Percentiles rank a stretch among this genome's conserved stretches.
These are phyloP conservation scores for Calephelis perditalis DNA, from an alignment of 2,888 invertebrate genomes.

Conservation along the genomic window DNA sequence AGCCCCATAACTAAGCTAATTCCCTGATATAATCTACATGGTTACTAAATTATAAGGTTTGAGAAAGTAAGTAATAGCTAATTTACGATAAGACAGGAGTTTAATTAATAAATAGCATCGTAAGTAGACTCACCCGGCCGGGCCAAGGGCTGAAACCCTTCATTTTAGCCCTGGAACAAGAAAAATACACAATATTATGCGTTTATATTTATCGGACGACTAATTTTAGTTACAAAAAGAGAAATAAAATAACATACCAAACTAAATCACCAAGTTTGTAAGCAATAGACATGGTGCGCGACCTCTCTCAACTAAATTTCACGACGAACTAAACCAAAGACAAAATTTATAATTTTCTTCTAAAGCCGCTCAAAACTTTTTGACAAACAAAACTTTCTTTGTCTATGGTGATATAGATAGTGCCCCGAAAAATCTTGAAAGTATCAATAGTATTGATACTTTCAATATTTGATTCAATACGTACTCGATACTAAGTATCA, in stretches of 20 bases:
- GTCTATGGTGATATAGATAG: conserved; percentile 39
- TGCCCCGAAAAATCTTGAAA: not conserved
- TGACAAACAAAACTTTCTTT: conserved; percentile 33
- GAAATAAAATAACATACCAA: conserved; percentile 58
- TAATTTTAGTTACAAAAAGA: conserved; percentile 24
- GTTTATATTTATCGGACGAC: not conserved
- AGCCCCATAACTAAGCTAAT: not conserved
- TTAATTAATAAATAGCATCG: conserved; percentile 29
- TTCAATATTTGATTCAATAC: no score
- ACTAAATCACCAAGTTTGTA: conserved; percentile 76
- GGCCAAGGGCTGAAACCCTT: conserved; percentile 98
- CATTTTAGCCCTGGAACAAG: conserved; percentile 95
- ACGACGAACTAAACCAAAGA: conserved; percentile 65
- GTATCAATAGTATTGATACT: no score
- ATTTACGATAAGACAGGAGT: not conserved
- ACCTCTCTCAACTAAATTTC: conserved; percentile 44
- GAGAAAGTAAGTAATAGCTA: conserved; percentile 10
- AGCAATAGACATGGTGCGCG: conserved; percentile 61
- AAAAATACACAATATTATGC: conserved; percentile 21
- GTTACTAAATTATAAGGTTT: not conserved
- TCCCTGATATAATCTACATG: not conserved
- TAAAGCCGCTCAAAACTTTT: conserved; percentile 36
- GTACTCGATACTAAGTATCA: not conserved
- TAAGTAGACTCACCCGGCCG: conserved; percentile 90
- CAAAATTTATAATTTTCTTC: conserved; percentile 24